phyloP scores from a whole-genome alignment of 2,888 invertebrate species.

The Hyposoter didymator region DNA sequence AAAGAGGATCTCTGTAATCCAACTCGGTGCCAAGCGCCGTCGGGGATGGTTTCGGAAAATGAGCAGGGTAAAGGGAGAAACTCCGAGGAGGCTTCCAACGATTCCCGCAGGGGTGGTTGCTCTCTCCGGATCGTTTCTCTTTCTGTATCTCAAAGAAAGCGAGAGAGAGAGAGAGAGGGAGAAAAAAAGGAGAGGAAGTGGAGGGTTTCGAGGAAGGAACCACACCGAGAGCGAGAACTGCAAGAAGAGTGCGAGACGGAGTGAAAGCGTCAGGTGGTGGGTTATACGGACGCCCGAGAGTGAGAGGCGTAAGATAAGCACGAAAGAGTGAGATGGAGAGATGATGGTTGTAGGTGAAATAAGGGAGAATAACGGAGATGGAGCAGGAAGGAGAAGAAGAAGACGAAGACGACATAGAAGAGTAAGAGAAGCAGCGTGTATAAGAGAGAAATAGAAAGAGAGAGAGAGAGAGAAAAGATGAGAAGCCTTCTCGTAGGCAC shows the following conservation, averaged over 20 bases:
- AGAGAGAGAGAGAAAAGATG: slow-evolving; percentile 65
- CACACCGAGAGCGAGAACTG: slow-evolving; percentile 58
- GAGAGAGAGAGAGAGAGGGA: slow-evolving; percentile 27
- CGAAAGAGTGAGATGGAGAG: slow-evolving; percentile 38
- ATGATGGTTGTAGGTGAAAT: slow-evolving; percentile 59
- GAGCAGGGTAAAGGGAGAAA: slow-evolving; percentile 70
- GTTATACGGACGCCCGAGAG: slow-evolving; percentile 55
- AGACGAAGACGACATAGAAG: slow-evolving; percentile 37
- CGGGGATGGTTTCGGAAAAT: slow-evolving; percentile 76
- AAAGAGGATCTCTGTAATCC: slow-evolving; percentile 69
- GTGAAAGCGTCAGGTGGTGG: slow-evolving; percentile 69
- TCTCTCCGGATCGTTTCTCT: slow-evolving; percentile 10
- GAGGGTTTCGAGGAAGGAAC: slow-evolving; percentile 58
- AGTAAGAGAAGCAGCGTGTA: slow-evolving; percentile 54
- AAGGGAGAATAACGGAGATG: slow-evolving; percentile 38
- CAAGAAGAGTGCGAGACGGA: slow-evolving; percentile 51
- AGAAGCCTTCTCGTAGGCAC: slow-evolving; percentile 79
- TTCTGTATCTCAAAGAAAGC: slow-evolving; percentile 10
- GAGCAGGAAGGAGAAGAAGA: slow-evolving; percentile 10
- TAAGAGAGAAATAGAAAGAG: slow-evolving; percentile 62
- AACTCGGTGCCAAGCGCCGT: slow-evolving; percentile 75
- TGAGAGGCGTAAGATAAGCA: slow-evolving; percentile 68
- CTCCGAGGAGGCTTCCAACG: slow-evolving; percentile 72
- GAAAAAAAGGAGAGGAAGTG: slow-evolving; percentile 17
- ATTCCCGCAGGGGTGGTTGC: slow-evolving; percentile 71